Evolutionary conservation across 37 sponge, comb jelly and placozoan genomes (phyloP).

Genomic region (Halisarca cf. caerulea): DNA sequence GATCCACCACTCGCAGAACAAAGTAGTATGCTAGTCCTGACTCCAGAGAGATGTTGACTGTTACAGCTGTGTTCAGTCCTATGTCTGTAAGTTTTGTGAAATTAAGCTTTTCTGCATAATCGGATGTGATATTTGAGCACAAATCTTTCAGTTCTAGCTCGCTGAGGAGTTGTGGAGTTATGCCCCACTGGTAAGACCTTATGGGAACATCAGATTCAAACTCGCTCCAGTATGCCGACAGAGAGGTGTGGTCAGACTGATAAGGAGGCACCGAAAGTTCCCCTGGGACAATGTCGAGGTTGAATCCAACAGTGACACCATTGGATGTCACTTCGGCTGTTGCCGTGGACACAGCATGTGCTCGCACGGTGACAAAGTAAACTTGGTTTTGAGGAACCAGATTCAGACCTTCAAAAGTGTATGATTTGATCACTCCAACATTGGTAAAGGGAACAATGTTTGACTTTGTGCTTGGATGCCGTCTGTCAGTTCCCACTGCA

Average conservation of each 20-base stretch:
- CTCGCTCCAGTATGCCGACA: slow-evolving; percentile 60
- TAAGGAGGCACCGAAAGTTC: slow-evolving; percentile 34
- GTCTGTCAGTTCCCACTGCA: slow-evolving; percentile 64
- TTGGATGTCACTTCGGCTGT: slow-evolving; percentile 69
- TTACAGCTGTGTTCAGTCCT: slow-evolving; percentile 33
- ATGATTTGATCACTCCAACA: slow-evolving; percentile 44
- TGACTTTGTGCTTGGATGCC: slow-evolving; percentile 62
- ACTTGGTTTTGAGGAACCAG: slow-evolving; percentile 44
- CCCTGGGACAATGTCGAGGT: slow-evolving; percentile 45
- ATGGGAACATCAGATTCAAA: slow-evolving; percentile 79
- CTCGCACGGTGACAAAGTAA: slow-evolving; percentile 86
- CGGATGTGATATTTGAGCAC: slow-evolving; percentile 34
- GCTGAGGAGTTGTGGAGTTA: slow-evolving; percentile 34
- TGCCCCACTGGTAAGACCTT: slow-evolving; percentile 71
- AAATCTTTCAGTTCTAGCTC: slow-evolving; percentile 17
- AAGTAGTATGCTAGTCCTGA: slow-evolving; percentile 73
- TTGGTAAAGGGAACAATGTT: slow-evolving; percentile 71
- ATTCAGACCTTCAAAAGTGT: slow-evolving; percentile 54
- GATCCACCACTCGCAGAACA: slow-evolving; percentile 72
- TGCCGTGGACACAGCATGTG: slow-evolving; percentile 65
- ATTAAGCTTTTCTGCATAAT: slow-evolving; percentile 45
- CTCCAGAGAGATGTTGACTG: slow-evolving; percentile 31
- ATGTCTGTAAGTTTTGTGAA: slow-evolving; percentile 50
- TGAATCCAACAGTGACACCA: slow-evolving; percentile 68
- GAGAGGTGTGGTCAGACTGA: slow-evolving; percentile 46